Evolutionary conservation across 2,113 vertebrate species (phyloP).

Genomic region (Trematomus loennbergii): DNA sequence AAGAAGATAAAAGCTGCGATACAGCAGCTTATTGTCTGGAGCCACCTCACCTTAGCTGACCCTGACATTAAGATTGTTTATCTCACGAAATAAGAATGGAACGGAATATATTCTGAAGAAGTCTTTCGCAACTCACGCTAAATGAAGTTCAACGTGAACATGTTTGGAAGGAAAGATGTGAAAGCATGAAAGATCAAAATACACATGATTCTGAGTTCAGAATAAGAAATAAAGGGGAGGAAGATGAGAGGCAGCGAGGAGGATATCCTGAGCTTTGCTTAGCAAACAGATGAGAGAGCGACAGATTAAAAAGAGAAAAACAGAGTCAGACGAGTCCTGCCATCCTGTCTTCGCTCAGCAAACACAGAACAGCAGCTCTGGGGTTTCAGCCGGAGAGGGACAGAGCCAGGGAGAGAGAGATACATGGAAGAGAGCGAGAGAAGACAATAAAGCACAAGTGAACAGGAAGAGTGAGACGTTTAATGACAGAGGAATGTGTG

Average conservation of each 20-base stretch:
- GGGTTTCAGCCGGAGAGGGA: constrained; percentile 18
- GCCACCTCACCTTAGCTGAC: background rate
- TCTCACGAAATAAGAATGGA: background rate
- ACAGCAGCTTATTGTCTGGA: background rate
- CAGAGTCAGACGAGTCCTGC: constrained; percentile 8
- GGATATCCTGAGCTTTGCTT: constrained; percentile 34
- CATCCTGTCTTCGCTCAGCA: constrained; percentile 33
- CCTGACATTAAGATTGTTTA: background rate
- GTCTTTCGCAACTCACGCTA: background rate
- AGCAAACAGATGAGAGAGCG: constrained; percentile 36
- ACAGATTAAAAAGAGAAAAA: constrained; percentile 15
- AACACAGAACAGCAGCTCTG: constrained; percentile 35
- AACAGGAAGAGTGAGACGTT: constrained; percentile 41
- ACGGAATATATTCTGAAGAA: background rate
- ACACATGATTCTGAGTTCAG: background rate
- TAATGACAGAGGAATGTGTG: constrained; percentile 43
- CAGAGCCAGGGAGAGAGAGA: background rate
- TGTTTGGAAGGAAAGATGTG: background rate
- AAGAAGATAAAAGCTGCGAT: too few species aligned
- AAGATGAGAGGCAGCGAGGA: background rate
- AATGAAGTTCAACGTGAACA: background rate
- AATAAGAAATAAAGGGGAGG: background rate
- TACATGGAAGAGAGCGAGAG: constrained; percentile 2
- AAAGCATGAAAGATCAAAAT: background rate
- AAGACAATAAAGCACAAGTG: constrained; percentile 38